A percentile compares a stretch with the other conserved stretches of the same genome.
Conservation (phyloP, 2,888 invertebrate species). For the Trachelus tabidus region DNA sequence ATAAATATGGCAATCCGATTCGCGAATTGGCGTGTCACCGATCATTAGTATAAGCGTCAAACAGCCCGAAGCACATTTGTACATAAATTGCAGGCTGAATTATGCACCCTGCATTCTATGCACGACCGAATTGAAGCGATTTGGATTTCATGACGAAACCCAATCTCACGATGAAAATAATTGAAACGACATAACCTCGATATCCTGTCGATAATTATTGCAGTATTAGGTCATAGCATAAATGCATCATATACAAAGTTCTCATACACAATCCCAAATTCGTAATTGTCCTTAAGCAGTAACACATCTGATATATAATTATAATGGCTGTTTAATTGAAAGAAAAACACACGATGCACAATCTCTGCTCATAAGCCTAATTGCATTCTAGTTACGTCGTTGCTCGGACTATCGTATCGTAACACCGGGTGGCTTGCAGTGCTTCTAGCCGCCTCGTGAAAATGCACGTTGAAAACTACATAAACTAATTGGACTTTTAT, state of each 20-base stretch:
- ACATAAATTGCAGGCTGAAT: too few species aligned
- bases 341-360: neutral
- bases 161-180: too few species aligned
- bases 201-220: neutral
- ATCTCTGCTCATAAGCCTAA: neutral
- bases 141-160: too few species aligned
- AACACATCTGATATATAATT: neutral
- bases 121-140: too few species aligned
- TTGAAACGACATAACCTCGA: neutral
- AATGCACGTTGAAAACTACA: slow-evolving; percentile 29
- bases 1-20: too few species aligned
- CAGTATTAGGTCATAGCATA: neutral
- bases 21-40: too few species aligned
- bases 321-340: neutral
- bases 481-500: slow-evolving; percentile 40
- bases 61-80: too few species aligned
- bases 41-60: too few species aligned
- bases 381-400: neutral
- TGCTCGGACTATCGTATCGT: neutral
- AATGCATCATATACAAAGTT: neutral
- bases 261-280: neutral
- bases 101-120: too few species aligned
- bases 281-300: neutral
- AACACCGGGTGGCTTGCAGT: neutral
- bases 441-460: neutral